A percentile compares a stretch with the other conserved stretches of the same genome.
These are phyloP conservation scores for Hirtodrosophila alboralis DNA, from an alignment of 2,888 invertebrate species.

Conservation along the genomic window DNA sequence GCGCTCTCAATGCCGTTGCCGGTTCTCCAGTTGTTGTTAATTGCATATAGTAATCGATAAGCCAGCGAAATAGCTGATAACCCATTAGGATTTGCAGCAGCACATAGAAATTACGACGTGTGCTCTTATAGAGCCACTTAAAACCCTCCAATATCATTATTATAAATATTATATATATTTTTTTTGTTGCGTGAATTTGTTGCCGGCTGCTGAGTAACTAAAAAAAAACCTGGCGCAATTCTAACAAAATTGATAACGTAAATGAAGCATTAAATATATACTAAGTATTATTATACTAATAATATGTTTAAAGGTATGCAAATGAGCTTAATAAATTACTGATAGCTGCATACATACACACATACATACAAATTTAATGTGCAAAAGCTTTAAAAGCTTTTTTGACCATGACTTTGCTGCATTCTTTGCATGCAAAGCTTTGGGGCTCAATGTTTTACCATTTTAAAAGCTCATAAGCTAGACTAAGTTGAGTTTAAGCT, in stretches of 20 bases:
- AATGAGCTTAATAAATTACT: constrained; percentile 10
- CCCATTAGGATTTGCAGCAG: constrained; percentile 63
- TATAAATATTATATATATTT: background rate
- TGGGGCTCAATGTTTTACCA: constrained; percentile 25
- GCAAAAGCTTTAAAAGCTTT: constrained; percentile 46
- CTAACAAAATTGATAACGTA: constrained; percentile 24
- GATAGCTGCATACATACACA: background rate
- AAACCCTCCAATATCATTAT: constrained; percentile 65
- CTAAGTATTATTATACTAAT: constrained; percentile 4
- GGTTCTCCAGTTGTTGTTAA: constrained; percentile 33
- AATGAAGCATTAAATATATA: constrained; percentile 31
- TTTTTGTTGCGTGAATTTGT: constrained; percentile 20
- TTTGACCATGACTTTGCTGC: constrained; percentile 17
- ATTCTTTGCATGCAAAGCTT: constrained; percentile 42
- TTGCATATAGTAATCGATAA: constrained; percentile 56
- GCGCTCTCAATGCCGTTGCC: no score
- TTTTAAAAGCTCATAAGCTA: constrained; percentile 15
- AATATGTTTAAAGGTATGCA: background rate
- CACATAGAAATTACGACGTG: constrained; percentile 36
- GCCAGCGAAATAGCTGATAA: constrained; percentile 74
- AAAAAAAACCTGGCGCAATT: constrained; percentile 16
- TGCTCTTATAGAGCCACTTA: constrained; percentile 51
- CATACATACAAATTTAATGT: background rate
- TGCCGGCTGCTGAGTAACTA: constrained; percentile 32
- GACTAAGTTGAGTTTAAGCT: no score